Evolutionary conservation across 1,140 invertebrate species (phyloP).

Genomic region (Philotrypesis tridentata): DNA sequence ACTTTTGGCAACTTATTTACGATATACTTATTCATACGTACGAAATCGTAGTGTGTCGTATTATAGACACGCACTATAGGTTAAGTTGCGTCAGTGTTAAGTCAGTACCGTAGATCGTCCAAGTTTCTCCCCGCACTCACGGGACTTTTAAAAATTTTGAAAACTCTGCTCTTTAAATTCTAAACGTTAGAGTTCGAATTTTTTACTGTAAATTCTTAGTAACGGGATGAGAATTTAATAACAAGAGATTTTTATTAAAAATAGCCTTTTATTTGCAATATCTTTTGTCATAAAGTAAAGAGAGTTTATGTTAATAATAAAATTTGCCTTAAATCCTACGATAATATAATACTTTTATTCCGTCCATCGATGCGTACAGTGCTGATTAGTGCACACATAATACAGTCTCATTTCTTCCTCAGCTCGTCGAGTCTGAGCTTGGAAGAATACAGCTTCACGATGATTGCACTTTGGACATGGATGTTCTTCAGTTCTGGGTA

Average conservation of each 20-base stretch:
- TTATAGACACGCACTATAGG: slow-evolving; percentile 22
- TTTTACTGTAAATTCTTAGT: background rate
- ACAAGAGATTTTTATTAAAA: background rate
- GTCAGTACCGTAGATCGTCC: background rate
- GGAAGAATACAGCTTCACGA: slow-evolving; percentile 94
- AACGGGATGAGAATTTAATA: background rate
- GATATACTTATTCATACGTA: background rate
- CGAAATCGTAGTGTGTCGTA: background rate
- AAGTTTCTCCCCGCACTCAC: background rate
- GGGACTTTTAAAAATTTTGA: too few species aligned
- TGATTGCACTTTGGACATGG: slow-evolving; percentile 97
- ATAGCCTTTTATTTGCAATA: background rate
- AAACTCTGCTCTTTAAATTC: too few species aligned
- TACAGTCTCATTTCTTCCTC: slow-evolving; percentile 99
- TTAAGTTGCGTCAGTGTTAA: slow-evolving; percentile 32
- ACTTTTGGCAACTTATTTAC: slow-evolving; percentile 37
- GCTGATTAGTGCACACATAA: slow-evolving; percentile 96
- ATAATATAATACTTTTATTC: slow-evolving; percentile 80
- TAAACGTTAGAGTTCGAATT: background rate
- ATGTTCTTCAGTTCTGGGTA: slow-evolving; percentile 98
- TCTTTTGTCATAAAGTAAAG: background rate
- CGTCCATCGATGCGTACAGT: slow-evolving; percentile 97
- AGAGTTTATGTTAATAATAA: background rate
- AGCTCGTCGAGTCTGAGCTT: slow-evolving; percentile 94
- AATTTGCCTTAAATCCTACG: background rate